Evolutionary conservation across 2,888 invertebrate genomes (phyloP).

Genomic region (Dolichopus griseipennis): DNA sequence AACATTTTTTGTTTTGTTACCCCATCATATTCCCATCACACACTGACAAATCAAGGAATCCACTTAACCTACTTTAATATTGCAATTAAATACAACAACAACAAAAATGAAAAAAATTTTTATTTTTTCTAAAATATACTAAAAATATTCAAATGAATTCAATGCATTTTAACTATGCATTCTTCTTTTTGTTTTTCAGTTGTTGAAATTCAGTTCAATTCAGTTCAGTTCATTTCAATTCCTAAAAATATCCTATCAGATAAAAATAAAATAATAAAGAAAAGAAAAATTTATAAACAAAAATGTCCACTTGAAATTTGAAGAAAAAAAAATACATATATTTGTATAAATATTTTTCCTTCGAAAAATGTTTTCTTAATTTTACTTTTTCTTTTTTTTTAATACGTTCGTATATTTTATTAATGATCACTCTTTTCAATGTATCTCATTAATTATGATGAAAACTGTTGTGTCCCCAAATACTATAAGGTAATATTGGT

Average conservation of each 20-base stretch:
- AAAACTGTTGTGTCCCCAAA: too few species aligned
- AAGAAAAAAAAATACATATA: too few species aligned
- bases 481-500: too few species aligned
- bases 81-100: not conserved
- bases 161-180: not conserved
- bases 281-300: not conserved
- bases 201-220: too few species aligned
- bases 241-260: not conserved
- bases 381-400: too few species aligned
- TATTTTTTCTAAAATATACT: not conserved
- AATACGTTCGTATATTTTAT: too few species aligned
- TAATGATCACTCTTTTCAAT: too few species aligned
- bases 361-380: too few species aligned
- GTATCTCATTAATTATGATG: too few species aligned
- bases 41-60: not conserved
- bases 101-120: not conserved
- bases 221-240: not conserved
- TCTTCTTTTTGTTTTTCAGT: not conserved
- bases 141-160: not conserved
- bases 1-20: not conserved
- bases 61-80: not conserved
- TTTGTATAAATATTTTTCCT: too few species aligned
- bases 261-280: not conserved
- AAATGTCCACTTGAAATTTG: not conserved
- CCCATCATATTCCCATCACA: not conserved